Percentiles rank a stretch among this genome's conserved stretches.
Evolutionary conservation across 2,113 vertebrate species (phyloP).

Genomic region (Riparia riparia): DNA sequence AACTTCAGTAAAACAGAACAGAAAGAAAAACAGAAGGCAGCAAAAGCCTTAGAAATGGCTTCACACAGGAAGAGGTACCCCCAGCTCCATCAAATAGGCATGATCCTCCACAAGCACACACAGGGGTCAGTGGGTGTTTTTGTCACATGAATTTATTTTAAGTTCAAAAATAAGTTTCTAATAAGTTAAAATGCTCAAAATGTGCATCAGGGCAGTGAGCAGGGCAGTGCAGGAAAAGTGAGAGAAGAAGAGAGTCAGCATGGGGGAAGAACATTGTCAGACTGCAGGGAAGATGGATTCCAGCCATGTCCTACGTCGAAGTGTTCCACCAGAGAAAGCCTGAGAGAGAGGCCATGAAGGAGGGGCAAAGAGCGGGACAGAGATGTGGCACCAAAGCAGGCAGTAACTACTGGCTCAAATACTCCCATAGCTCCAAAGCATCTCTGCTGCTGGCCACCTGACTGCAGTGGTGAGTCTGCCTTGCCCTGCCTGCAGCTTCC

Average conservation of each 20-base stretch:
- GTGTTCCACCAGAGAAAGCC: neutral
- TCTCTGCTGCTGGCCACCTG: neutral
- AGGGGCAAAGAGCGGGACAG: neutral
- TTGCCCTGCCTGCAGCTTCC: neutral
- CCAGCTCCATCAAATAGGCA: accelerated
- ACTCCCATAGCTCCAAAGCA: neutral
- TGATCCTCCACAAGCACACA: neutral
- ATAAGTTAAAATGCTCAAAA: constrained; percentile 26
- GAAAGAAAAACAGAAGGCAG: constrained; percentile 24
- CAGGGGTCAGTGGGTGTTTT: neutral
- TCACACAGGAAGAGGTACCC: neutral
- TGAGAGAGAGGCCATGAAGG: neutral
- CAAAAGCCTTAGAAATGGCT: neutral
- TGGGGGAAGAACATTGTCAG: neutral
- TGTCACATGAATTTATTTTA: neutral
- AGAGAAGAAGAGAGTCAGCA: neutral
- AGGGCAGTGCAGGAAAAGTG: neutral
- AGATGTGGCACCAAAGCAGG: neutral
- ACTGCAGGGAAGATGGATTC: neutral
- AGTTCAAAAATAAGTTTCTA: neutral
- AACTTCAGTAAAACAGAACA: constrained; percentile 6
- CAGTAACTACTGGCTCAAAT: neutral
- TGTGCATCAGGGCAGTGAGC: neutral
- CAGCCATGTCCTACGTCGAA: neutral
- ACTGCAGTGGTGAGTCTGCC: neutral